Evolutionary conservation across 2,113 vertebrate species (phyloP).

Genomic region (Mus spicilegus): DNA sequence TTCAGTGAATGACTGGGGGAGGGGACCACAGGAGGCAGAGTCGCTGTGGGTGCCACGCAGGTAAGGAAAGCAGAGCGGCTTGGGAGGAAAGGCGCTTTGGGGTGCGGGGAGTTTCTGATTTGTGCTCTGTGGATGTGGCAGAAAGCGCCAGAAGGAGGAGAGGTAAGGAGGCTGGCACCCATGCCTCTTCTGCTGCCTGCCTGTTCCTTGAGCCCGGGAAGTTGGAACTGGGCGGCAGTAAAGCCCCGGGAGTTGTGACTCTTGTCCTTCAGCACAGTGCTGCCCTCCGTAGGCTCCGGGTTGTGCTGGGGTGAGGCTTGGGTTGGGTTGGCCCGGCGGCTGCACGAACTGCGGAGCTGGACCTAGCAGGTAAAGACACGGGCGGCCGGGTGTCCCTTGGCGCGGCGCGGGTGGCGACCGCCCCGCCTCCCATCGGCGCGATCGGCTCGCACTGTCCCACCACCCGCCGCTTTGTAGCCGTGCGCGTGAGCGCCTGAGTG

Average conservation of each 20-base stretch:
- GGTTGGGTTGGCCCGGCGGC: not conserved
- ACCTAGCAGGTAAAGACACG: not conserved
- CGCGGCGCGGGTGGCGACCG: not conserved
- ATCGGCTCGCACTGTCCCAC: not conserved
- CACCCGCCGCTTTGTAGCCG: slow-evolving; percentile 30
- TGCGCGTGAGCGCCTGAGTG: not conserved
- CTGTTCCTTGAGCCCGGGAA: not conserved
- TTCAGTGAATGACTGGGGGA: slow-evolving; percentile 9
- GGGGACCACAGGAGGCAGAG: not conserved
- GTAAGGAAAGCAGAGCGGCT: not conserved
- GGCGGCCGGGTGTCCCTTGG: not conserved
- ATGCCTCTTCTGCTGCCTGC: slow-evolving; percentile 31
- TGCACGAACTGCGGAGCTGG: not conserved
- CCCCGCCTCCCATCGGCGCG: not conserved
- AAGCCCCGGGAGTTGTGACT: not conserved
- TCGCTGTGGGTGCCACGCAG: not conserved
- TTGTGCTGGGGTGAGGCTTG: not conserved
- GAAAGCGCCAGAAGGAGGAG: slow-evolving; percentile 51
- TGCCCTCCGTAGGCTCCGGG: not conserved
- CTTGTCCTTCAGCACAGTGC: not conserved
- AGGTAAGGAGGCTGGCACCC: not conserved
- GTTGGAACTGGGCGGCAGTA: not conserved
- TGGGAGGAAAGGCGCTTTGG: not conserved
- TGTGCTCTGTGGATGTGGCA: slow-evolving; percentile 27
- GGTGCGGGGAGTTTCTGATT: not conserved